phyloP scores from a whole-genome alignment of 2,797 vertebrate genomes.

The Eleutherodactylus coqui region DNA sequence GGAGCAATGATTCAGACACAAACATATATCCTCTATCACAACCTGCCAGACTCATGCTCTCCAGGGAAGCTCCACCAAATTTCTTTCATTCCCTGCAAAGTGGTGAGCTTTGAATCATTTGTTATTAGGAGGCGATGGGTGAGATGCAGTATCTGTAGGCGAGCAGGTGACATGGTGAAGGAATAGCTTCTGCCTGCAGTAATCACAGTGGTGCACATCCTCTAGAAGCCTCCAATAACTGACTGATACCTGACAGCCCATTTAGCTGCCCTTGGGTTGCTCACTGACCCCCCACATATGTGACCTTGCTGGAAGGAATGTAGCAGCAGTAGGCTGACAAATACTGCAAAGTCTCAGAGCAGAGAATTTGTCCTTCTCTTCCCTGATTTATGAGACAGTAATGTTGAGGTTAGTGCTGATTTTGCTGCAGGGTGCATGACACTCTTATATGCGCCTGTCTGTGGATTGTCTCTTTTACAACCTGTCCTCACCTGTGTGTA shows the following conservation, averaged over 20 bases:
- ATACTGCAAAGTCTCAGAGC: slow-evolving; percentile 31
- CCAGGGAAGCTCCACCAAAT: neutral
- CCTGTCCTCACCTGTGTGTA: slow-evolving; percentile 52
- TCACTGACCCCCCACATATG: slow-evolving; percentile 39
- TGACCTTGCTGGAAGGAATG: slow-evolving; percentile 48
- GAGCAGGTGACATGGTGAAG: slow-evolving; percentile 46
- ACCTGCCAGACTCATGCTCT: neutral
- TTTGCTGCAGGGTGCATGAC: slow-evolving; percentile 36
- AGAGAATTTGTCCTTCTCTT: neutral
- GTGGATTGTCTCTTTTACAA: slow-evolving; percentile 40
- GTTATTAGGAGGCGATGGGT: slow-evolving; percentile 24
- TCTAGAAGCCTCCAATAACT: slow-evolving; percentile 10
- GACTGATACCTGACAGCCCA: slow-evolving; percentile 48
- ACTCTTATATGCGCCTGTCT: neutral
- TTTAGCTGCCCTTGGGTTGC: neutral
- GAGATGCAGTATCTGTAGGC: slow-evolving; percentile 18
- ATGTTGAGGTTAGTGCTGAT: slow-evolving; percentile 27
- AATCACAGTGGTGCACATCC: slow-evolving; percentile 48
- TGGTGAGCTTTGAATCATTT: slow-evolving; percentile 36
- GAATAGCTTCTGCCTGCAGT: slow-evolving; percentile 31
- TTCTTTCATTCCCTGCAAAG: neutral
- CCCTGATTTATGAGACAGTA: slow-evolving; percentile 59
- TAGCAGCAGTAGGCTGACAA: slow-evolving; percentile 20
- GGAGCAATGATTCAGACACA: neutral
- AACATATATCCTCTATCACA: slow-evolving; percentile 22